Evolutionary conservation across 2,888 invertebrate species (phyloP), one percentile per base, ranked within the genome.

Genomic region (Agriopis marginaria): DNA sequence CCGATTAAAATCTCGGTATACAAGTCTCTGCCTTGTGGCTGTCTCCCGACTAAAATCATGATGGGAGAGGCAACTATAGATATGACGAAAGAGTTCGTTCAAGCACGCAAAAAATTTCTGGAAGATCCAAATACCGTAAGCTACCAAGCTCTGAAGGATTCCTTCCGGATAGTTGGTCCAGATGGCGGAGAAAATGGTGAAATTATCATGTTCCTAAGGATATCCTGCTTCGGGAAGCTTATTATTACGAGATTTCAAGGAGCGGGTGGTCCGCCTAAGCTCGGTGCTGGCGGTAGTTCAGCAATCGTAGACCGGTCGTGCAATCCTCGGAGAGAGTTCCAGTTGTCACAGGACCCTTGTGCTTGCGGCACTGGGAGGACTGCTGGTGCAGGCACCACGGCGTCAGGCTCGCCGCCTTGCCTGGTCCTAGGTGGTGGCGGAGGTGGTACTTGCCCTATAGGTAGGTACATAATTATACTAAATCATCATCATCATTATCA

Each of bases 201-300:
- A 74, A 94, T 96, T 11, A 85, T 93, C 0, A 94, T 96, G 80
- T 96, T 96, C 85, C 87, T 96, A 55, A 89, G 96, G 10, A 95
- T 96, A 82, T 96, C 96, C 8, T 96, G 96, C 78, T 96, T 96
- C 77, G 96, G 96, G 2, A 95, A 95, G 78, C 81, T 95, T 67
- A 96, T 96, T 40, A 94, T 96, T 11, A 96, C 96, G 0, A 95
- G 95, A 79, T 96, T 96, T 81, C 96, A 96, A 86, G 92, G 92
- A 23, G 80, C 82, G 23, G 81, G 86, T 60, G 83, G 83, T n/a
- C 85, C 86, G 23, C 86, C 89, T 0, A 85, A 77, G 60, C 66
- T 91, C 56, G 85, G 86, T 44, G 74, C 82, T 14, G 82, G 82
- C 62, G 78, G 72, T 11, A 82, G 75, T 14, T 72, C 84, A 8